These are phyloP conservation scores for Dynastes grantii DNA, from an alignment of 2,888 invertebrate species.

Conservation along the genomic window DNA sequence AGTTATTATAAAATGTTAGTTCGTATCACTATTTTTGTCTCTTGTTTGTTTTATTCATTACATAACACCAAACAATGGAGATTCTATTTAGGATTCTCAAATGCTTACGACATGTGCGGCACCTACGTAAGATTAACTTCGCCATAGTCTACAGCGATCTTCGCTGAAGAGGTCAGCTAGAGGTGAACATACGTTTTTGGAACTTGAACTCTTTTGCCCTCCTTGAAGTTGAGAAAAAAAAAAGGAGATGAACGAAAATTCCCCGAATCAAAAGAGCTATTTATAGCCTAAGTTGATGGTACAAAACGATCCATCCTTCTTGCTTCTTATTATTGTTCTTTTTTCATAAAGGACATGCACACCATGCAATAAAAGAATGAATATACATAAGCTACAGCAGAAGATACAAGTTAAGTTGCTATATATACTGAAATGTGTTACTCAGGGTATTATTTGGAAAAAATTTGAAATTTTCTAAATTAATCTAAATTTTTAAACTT, in stretches of 20 bases:
- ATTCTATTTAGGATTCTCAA: not conserved
- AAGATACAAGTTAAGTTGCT: too few species aligned
- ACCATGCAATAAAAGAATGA: not conserved
- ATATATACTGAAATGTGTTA: too few species aligned
- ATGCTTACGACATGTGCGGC: not conserved
- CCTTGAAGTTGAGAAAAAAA: not conserved
- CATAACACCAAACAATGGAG: not conserved
- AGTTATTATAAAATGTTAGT: too few species aligned
- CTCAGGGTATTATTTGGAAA: too few species aligned
- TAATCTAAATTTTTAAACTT: too few species aligned
- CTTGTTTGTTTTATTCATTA: too few species aligned
- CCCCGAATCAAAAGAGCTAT: too few species aligned
- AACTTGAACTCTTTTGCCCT: conserved; percentile 42
- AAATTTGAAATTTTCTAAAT: too few species aligned
- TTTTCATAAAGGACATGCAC: not conserved
- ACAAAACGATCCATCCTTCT: conserved; percentile 26
- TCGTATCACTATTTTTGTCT: too few species aligned
- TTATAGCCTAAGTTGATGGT: conserved; percentile 26
- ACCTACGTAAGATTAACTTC: not conserved
- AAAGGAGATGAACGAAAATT: conserved; percentile 25
- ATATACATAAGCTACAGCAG: not conserved
- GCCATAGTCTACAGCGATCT: not conserved
- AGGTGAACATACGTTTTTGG: conserved; percentile 24
- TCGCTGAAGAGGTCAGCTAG: conserved; percentile 12
- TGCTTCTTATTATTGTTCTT: not conserved